Evolutionary conservation across 2,888 invertebrate genomes (phyloP).

Genomic region (Noctuana brunneofusca): DNA sequence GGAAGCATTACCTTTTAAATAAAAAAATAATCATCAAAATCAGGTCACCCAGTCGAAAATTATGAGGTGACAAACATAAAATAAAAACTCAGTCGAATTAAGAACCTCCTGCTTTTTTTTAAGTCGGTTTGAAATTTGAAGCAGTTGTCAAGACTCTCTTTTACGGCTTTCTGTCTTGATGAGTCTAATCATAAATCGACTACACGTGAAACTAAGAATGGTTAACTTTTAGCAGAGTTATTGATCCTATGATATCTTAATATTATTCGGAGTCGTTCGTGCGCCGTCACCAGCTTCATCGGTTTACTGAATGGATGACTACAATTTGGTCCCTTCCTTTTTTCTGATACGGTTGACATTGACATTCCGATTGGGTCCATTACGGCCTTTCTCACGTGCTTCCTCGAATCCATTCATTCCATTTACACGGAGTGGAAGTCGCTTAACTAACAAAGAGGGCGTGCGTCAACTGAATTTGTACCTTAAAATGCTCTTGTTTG

Average conservation of each 20-base stretch:
- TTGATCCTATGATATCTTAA: constrained; percentile 39
- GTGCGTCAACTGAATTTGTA: constrained; percentile 46
- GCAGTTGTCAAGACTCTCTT: not conserved
- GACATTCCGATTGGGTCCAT: constrained; percentile 71
- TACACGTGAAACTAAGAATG: not conserved
- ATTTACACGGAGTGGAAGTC: constrained; percentile 47
- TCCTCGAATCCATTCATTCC: constrained; percentile 76
- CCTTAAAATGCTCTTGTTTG: constrained; percentile 45
- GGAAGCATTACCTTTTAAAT: too few species aligned
- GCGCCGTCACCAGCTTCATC: constrained; percentile 39
- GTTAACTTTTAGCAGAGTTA: constrained; percentile 27
- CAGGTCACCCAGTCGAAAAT: too few species aligned
- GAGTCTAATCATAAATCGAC: not conserved
- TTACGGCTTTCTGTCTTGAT: constrained; percentile 8
- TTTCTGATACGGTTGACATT: constrained; percentile 65
- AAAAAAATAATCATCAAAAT: too few species aligned
- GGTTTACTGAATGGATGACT: constrained; percentile 52
- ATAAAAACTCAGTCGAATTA: too few species aligned
- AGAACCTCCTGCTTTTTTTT: too few species aligned
- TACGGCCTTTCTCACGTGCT: constrained; percentile 67
- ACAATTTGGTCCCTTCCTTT: constrained; percentile 56
- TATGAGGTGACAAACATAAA: too few species aligned
- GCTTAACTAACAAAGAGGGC: constrained; percentile 36
- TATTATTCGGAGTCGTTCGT: constrained; percentile 35
- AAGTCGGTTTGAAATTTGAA: not conserved